These are phyloP conservation scores for Perdita meconis DNA, from an alignment of 2,888 invertebrate species.

Conservation along the genomic window DNA sequence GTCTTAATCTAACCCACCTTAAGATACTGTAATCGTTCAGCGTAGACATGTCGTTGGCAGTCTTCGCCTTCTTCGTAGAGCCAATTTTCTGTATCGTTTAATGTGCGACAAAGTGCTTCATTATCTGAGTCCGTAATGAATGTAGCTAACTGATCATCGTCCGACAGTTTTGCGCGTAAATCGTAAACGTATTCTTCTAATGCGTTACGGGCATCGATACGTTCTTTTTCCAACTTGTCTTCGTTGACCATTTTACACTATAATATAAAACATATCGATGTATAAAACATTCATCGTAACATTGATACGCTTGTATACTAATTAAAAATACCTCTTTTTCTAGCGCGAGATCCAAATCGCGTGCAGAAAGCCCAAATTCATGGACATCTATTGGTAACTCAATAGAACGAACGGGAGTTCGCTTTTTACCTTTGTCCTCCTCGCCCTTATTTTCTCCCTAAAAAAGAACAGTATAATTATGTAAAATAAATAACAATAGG, in stretches of 20 bases:
- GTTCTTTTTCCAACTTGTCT: conserved; percentile 96
- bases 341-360: conserved; percentile 89
- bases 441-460: conserved; percentile 85
- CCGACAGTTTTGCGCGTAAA: conserved; percentile 93
- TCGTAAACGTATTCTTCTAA: conserved; percentile 99
- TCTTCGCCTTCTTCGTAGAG: conserved; percentile 98
- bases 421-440: conserved; percentile 89
- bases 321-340: conserved; percentile 90
- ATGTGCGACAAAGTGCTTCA: conserved; percentile 86
- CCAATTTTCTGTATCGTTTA: conserved; percentile 97
- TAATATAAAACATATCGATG: conserved; percentile 43
- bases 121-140: conserved; percentile 91
- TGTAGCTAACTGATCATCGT: conserved; percentile 90
- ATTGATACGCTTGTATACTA: conserved; percentile 5
- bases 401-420: conserved; percentile 91
- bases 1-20: conserved; percentile 77
- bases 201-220: conserved; percentile 97
- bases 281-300: not conserved
- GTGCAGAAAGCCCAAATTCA: conserved; percentile 89
- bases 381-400: conserved; percentile 93
- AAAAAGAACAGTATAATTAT: conserved; percentile 52
- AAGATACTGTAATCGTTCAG: conserved; percentile 76
- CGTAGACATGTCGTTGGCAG: conserved; percentile 90
- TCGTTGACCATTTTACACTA: conserved; percentile 92
- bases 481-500: conserved; percentile 17